Base-by-base conservation (phyloP, 1,140 invertebrate genomes). In the Drosophila melanogaster region DNA sequence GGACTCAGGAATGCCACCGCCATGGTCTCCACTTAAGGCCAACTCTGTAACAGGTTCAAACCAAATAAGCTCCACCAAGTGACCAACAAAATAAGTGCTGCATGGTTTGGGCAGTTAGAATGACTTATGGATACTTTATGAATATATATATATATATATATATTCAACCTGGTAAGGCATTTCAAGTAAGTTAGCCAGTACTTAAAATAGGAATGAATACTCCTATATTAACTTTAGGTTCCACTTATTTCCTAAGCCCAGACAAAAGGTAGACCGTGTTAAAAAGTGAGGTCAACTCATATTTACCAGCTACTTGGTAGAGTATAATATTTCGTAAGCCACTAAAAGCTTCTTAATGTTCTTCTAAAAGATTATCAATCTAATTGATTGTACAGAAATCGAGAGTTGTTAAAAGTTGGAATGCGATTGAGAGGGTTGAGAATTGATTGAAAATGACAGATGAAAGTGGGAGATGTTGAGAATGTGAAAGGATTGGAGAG, bases 21-120 rank as follows among this genome's bases (percentile, higher is more conserved):
- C 37, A n/a, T 47, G 40, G 49, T 46, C 15, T 38, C 49, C 38
- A 43, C 11, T n/a, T 19, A 3, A 47, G 30, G 11, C 26, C 26
- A 50, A 53, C 33, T 62, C 35, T 24, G 50, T 57, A 49, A 70
- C 66, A 70, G 62, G 51, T 69, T 69, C 22, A 70, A 22, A 67
- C 14, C 5, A 14, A 47, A 40, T 10, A 11, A 46, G 54, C 11
- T 12, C 26, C 19, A 26, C 7, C 19, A 24, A 62, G 11, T 44
- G 49, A 6, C 33, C 12, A 37, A 41, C 24, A 47, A 11, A 33
- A 14, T 30, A 15, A 12, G 2, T 14, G 2, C 6, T n/a, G 15
- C n/a, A 40, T 17, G 22, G 22, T 7, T 7, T 8, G 6, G 5
- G 15, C 0, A 37, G 11, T 12, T 4, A 41, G 11, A 33, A 35